Base-by-base conservation (phyloP, 2,888 invertebrate species). In the Dinocampus coccinellae region DNA sequence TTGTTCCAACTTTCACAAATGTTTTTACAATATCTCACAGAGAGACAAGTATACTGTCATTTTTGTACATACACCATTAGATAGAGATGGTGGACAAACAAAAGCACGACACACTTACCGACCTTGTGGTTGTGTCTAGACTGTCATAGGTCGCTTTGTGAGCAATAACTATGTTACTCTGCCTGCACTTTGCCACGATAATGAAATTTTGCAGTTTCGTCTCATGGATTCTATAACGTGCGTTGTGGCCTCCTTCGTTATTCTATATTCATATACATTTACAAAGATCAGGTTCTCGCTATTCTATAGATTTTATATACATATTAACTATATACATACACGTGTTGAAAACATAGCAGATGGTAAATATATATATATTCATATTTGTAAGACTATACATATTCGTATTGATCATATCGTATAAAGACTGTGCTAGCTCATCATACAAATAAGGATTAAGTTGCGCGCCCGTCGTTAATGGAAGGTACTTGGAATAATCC, bases 131-230 rank as follows among this genome's bases (percentile, higher is more conserved):
- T 22, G 42, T 29, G 36, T 26, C 26, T 42, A 58, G 67, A 33
- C 24, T 24, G 52, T 36, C 24, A 36, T 47, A 70, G 55, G 68
- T 63, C 29, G 67, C 63, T 57, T 58, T 63, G 68, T 70, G 68
- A 67, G 79, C 82, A 82, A 81, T 86, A 87, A 87, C 85, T 80
- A 79, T 79, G 83, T 87, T 87, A 87, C 83, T 83, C 82, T 85
- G 85, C n/a, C n/a, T 84, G 85, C 86, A 87, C 86, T 87, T 87
- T 85, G 81, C 84, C 82, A 78, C 81, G 83, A 83, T 85, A 85
- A 86, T 85, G 85, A 83, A 78, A 82, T 85, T 85, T 80, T 79
- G 57, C 57, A 66, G 36, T 66, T 66, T 57, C 57, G 66, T 66
- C 39, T 57, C 24, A 24, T 39, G 24, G 66, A 57, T 66, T 66